Conservation (phyloP, 2,113 vertebrate species). For the rat (Rattus norvegicus) region DNA sequence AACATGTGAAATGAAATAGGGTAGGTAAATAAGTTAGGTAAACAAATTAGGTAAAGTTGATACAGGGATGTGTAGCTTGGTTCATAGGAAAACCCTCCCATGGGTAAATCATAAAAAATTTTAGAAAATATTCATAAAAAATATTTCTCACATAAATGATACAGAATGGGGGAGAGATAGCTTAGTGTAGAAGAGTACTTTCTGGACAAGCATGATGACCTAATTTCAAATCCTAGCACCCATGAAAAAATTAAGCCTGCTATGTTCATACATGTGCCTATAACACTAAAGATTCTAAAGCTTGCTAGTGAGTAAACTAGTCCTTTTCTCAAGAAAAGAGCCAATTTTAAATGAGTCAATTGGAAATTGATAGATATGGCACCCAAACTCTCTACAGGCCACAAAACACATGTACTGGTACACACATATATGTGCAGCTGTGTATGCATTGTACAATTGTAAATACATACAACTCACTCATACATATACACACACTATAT, state of each 20-base stretch:
- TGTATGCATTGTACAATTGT: background rate
- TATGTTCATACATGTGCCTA: no score
- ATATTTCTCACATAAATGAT: background rate
- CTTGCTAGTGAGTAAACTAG: fast-evolving
- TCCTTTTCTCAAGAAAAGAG: fast-evolving
- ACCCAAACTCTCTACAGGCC: background rate
- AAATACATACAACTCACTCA: background rate
- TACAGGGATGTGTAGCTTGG: background rate
- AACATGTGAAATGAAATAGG: background rate
- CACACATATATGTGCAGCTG: background rate
- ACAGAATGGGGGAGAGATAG: background rate
- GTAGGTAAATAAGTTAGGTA: background rate
- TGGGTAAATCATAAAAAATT: background rate
- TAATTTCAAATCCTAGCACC: background rate
- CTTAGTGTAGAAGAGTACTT: background rate
- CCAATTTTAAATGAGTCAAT: fast-evolving
- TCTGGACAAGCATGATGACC: background rate
- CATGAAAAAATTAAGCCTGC: background rate
- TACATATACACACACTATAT: background rate
- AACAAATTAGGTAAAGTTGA: background rate
- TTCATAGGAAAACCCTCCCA: background rate
- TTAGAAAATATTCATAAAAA: background rate
- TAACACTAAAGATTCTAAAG: no score
- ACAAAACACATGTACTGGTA: background rate
- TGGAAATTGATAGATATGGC: background rate